Evolutionary conservation across 2,113 vertebrate genomes (phyloP).

Genomic region (Athene cunicularia): DNA sequence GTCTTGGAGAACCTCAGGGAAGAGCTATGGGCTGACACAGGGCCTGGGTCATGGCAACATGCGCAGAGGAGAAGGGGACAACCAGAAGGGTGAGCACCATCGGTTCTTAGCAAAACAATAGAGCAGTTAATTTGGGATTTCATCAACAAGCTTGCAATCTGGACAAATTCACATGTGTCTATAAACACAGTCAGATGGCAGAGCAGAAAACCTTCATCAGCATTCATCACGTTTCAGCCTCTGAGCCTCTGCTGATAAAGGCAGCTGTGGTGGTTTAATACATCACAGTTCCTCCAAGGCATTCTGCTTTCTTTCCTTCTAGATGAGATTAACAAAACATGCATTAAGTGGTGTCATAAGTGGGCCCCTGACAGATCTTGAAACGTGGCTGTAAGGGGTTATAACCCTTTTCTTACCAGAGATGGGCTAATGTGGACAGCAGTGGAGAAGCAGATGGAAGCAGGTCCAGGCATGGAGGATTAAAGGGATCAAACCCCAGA

Average conservation of each 20-base stretch:
- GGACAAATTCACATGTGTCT: background rate
- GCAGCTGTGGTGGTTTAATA: background rate
- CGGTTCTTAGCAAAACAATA: background rate
- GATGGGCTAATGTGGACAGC: background rate
- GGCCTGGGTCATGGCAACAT: background rate
- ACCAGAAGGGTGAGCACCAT: background rate
- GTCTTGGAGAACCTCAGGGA: background rate
- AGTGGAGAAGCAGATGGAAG: background rate
- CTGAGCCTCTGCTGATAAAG: slow-evolving; percentile 8
- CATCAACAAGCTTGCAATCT: background rate
- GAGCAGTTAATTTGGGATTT: background rate
- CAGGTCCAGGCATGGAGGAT: background rate
- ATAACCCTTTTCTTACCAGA: background rate
- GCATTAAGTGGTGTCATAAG: background rate
- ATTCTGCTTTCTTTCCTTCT: background rate
- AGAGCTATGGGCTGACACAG: background rate
- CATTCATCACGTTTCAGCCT: background rate
- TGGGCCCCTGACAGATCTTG: background rate
- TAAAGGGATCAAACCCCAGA: background rate
- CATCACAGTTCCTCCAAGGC: background rate
- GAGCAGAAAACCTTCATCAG: slow-evolving; percentile 1
- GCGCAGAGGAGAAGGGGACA: background rate
- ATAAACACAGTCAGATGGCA: background rate
- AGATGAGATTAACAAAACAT: background rate
- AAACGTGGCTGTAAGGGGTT: background rate